Base-by-base conservation (phyloP, 2,113 vertebrate genomes). In the Phodopus roborovskii region DNA sequence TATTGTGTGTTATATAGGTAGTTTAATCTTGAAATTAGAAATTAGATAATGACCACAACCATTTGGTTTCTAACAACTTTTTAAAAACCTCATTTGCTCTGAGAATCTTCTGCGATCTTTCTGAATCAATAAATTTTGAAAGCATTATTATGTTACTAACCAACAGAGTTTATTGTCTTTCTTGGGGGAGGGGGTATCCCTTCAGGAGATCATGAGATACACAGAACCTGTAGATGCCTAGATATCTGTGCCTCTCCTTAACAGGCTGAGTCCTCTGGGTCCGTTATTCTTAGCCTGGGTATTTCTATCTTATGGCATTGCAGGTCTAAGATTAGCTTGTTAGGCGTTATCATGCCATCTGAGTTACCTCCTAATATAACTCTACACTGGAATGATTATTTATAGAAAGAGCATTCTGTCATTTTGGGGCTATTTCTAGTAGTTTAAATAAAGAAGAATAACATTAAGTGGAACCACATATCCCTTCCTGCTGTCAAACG, bases 221-320 rank as follows among this genome's bases (percentile, higher is more conserved):
- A 94, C 97, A 96, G 96, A 97, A 97, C 97, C 91, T 97, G 94
- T 98, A 97, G 45, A 91, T 97, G 90, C 94, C 96, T 95, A 89
- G 95, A 91, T 64, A 97, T 97, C 95, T 95, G 74, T 97, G 96
- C 95, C 93, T 98, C 97, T 97, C 98, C 98, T 98, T 97, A 98
- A 98, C 99, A 99, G 98, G 98, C 99, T 98, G 98, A 98, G 98
- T 99, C 99, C 99, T 99, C 98, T 99, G 99, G 99, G 99, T 99
- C 99, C 99, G 99, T 99, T 99, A 99, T 99, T 99, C 99, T 99
- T 99, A 99, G 99, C 98, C 97, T 98, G 97, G 99, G 99, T 99
- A 99, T 99, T 99, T 99, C 99, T 99, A 99, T 99, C 99, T 99
- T 99, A 99, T 99, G 99, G 99, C 99, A 99, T 99, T 98, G 99